Evolutionary conservation across 2,113 vertebrate species (phyloP), one percentile per base, ranked within the genome.

Genomic region (Chloropsis cyanopogon): DNA sequence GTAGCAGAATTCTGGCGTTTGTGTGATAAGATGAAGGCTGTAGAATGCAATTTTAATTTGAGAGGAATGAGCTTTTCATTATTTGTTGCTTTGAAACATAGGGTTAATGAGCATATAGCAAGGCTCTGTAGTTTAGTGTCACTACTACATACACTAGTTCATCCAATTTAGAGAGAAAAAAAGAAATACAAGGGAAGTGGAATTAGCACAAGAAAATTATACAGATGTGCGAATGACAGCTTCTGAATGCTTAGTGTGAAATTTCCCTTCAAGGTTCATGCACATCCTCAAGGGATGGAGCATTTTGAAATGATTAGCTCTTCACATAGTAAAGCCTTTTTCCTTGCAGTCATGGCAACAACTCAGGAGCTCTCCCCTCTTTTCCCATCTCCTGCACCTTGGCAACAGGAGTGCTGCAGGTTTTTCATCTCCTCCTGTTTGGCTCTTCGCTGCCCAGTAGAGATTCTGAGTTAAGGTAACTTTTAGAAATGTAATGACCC

Each of bases 341-440:
- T 95, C 91, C 94, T 95, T 72, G 96, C 97, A 97, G 97, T 95
- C 97, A 98, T 97, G 97, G 98, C 97, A 97, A 98, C 98, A 46
- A 70, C 94, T 96, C 93, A 93, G 88, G 71, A 77, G 86, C 96
- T 92, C 93, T 90, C 57, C 28, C 72, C 70, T 91, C 61, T 86
- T 76, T 71, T 85, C 79, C 80, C 64, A 49, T 81, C 91, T 90
- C 61, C 59, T 1, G 82, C 90, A 94, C 96, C 96, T 86, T 97
- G 92, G 97, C 97, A 97, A 98, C 98, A 94, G 83, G 77, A 83
- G 82, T 49, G 42, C 87, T n/a, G 33, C 92, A 93, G 91, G 63
- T 94, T 95, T 82, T 77, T 70, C 86, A 66, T 73, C 53, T 90
- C 23, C 85, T 95, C 91, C 90, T 95, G 31, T 96, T 97, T 98